Evolutionary conservation across 2,113 vertebrate genomes (phyloP).

Genomic region (Hystrix brachyura): DNA sequence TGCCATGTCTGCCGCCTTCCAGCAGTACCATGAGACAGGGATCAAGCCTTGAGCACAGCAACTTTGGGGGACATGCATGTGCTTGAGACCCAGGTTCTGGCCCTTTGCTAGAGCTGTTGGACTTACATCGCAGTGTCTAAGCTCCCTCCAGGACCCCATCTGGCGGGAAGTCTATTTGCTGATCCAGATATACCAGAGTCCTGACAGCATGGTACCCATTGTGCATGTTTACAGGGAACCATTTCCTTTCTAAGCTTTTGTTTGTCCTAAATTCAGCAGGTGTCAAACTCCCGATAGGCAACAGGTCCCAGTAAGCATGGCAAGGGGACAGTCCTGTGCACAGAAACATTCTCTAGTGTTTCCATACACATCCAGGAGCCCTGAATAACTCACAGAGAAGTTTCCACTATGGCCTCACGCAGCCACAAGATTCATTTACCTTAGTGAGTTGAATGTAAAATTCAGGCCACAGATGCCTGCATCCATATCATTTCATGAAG

Average conservation of each 20-base stretch:
- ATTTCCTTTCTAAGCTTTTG: not conserved
- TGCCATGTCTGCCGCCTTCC: not conserved
- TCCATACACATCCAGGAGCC: not conserved
- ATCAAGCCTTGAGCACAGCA: not conserved
- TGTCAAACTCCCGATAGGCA: accelerated
- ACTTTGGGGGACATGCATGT: not conserved
- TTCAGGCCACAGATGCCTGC: not conserved
- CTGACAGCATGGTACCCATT: not conserved
- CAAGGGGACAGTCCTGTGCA: not conserved
- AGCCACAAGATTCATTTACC: not conserved
- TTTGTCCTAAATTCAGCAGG: not conserved
- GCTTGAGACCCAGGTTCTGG: not conserved
- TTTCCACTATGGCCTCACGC: not conserved
- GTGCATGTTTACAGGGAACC: not conserved
- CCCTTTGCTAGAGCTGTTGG: not conserved
- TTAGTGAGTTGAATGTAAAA: not conserved
- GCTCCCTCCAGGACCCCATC: not conserved
- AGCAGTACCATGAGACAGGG: not conserved
- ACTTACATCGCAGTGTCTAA: not conserved
- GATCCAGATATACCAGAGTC: not conserved
- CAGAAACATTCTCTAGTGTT: not conserved
- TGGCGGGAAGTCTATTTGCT: not conserved
- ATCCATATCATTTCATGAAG: not conserved
- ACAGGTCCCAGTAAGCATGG: not conserved
- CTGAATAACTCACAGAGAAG: not conserved